These are phyloP conservation scores for Mobula birostris DNA, from an alignment of 2,113 vertebrate genomes.

Conservation along the genomic window DNA sequence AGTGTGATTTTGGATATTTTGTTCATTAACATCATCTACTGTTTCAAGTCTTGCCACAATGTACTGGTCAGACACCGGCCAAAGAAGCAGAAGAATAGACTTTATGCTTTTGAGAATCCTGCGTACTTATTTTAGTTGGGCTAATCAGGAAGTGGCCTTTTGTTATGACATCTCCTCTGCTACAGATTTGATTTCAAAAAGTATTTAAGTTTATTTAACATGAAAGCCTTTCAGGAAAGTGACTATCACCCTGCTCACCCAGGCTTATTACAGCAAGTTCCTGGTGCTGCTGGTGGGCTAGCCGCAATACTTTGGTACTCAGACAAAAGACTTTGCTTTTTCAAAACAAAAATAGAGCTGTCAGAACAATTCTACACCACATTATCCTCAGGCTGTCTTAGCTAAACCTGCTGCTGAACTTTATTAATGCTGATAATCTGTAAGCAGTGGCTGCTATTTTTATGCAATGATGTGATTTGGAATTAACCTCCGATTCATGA, in stretches of 20 bases:
- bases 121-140: not conserved
- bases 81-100: not conserved
- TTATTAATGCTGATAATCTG: conserved; percentile 24
- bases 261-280: not conserved
- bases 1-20: not conserved
- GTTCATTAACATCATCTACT: not conserved
- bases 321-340: not conserved
- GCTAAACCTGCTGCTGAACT: not conserved
- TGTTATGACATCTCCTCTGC: not conserved
- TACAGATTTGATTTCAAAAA: not conserved
- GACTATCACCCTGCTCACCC: not conserved
- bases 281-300: not conserved
- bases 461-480: not conserved
- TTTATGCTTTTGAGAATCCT: not conserved
- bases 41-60: not conserved
- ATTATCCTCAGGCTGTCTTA: not conserved
- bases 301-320: not conserved
- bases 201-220: not conserved
- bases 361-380: not conserved
- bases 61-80: not conserved
- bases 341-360: not conserved
- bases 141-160: not conserved
- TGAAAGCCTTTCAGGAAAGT: conserved; percentile 9
- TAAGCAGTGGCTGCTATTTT: not conserved
- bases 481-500: not conserved